A percentile compares a stretch with the other conserved stretches of the same genome.
Conservation (phyloP, 1,140 invertebrate species). For the Spodoptera litura region DNA sequence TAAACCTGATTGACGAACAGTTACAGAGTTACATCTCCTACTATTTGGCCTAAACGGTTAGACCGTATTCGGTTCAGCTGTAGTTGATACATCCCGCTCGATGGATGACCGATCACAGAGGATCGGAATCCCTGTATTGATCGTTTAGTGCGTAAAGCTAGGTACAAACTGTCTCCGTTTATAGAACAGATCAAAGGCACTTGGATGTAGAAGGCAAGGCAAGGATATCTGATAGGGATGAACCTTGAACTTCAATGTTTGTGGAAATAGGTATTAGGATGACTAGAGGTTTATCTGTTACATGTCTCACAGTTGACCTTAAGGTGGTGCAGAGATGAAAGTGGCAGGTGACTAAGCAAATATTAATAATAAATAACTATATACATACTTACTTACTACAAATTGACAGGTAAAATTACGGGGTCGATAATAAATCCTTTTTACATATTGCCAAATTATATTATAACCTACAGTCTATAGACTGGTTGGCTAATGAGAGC, state of each 20-base stretch:
- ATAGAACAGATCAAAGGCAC: constrained; percentile 5
- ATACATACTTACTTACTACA: too few species aligned
- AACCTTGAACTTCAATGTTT: too few species aligned
- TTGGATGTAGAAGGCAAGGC: background rate
- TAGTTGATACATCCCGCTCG: constrained; percentile 9
- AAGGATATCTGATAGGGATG: background rate
- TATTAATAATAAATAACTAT: too few species aligned
- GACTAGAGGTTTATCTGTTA: too few species aligned
- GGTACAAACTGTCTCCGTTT: background rate
- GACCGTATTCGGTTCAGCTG: constrained; percentile 6
- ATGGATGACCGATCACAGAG: constrained; percentile 31
- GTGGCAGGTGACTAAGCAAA: too few species aligned
- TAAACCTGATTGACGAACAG: constrained; percentile 13
- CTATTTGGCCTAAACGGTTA: background rate
- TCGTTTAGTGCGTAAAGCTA: constrained; percentile 2
- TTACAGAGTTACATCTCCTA: constrained; percentile 4
- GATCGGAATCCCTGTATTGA: background rate
- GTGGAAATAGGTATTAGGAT: too few species aligned
- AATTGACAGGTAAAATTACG: too few species aligned
- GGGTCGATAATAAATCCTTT: too few species aligned
- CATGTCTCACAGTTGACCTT: too few species aligned
- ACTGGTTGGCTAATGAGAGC: background rate
- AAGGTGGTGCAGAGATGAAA: too few species aligned
- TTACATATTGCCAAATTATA: too few species aligned
- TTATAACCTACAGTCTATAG: too few species aligned